Conservation (phyloP, 2,113 vertebrate species). For the Myiozetetes cayanensis region DNA sequence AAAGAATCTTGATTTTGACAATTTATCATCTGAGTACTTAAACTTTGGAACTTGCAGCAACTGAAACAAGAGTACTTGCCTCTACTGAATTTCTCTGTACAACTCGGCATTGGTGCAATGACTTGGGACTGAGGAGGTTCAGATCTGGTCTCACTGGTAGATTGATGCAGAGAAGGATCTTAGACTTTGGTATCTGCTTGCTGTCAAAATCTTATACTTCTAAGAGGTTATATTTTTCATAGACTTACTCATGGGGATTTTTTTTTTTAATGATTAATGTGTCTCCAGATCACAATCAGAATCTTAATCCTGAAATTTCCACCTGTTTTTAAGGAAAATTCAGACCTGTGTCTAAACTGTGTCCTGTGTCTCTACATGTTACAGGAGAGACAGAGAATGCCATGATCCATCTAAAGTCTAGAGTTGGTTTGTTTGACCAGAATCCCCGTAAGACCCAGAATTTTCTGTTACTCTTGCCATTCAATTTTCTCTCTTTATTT, state of each 20-base stretch:
- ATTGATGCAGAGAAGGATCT: not conserved
- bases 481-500: not conserved
- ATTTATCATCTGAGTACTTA: not conserved
- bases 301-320: not conserved
- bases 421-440: not conserved
- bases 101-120: not conserved
- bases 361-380: not conserved
- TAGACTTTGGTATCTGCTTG: not conserved
- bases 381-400: not conserved
- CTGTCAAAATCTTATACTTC: not conserved
- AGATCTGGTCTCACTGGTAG: not conserved
- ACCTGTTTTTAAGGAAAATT: not conserved
- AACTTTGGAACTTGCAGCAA: not conserved
- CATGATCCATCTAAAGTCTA: not conserved
- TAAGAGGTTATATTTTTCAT: not conserved
- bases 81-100: not conserved
- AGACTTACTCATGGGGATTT: not conserved
- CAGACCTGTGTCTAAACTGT: not conserved
- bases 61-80: not conserved
- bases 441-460: not conserved
- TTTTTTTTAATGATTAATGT: not conserved
- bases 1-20: not conserved
- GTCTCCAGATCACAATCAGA: not conserved
- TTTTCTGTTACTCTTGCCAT: not conserved
- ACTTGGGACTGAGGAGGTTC: not conserved